Percentiles rank a stretch among this genome's conserved stretches.
Conservation (phyloP, 2,797 vertebrate genomes). For the Trachops cirrhosus region DNA sequence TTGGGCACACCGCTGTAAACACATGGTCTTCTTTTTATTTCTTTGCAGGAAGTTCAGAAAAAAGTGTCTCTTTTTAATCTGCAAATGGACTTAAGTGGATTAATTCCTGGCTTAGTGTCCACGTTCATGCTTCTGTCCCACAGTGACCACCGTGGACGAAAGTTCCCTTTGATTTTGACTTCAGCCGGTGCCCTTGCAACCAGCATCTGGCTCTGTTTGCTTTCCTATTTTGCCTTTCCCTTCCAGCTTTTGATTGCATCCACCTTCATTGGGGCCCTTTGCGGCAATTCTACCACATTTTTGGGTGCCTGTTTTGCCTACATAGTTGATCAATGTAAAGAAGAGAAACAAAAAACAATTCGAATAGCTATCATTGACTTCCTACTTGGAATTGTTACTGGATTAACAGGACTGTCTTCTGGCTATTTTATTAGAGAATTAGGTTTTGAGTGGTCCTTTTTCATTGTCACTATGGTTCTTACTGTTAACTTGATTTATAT, state of each 20-base stretch:
- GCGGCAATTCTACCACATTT: constrained; percentile 91
- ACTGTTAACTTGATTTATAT: constrained; percentile 87
- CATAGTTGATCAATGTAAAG: constrained; percentile 89
- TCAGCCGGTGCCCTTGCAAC: constrained; percentile 86
- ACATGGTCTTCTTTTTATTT: constrained; percentile 66
- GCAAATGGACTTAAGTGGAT: constrained; percentile 88
- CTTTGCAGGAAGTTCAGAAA: constrained; percentile 91
- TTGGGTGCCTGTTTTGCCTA: constrained; percentile 94
- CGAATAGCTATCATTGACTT: constrained; percentile 94
- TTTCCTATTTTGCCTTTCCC: constrained; percentile 89
- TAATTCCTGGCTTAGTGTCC: constrained; percentile 90
- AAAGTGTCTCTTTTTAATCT: constrained; percentile 90
- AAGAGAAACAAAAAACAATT: constrained; percentile 88
- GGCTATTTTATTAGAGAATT: constrained; percentile 91
- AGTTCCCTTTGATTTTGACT: constrained; percentile 90
- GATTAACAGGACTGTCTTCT: constrained; percentile 88
- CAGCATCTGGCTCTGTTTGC: constrained; percentile 79
- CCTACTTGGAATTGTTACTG: constrained; percentile 91
- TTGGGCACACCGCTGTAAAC: background rate
- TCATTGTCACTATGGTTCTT: constrained; percentile 83
- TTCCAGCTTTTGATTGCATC: constrained; percentile 88
- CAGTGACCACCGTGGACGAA: constrained; percentile 92
- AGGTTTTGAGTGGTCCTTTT: constrained; percentile 93
- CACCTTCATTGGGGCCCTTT: constrained; percentile 87
- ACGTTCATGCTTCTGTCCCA: constrained; percentile 92